Evolutionary conservation across 2,797 vertebrate species (phyloP).

Genomic region (Anomalospiza imberbis): DNA sequence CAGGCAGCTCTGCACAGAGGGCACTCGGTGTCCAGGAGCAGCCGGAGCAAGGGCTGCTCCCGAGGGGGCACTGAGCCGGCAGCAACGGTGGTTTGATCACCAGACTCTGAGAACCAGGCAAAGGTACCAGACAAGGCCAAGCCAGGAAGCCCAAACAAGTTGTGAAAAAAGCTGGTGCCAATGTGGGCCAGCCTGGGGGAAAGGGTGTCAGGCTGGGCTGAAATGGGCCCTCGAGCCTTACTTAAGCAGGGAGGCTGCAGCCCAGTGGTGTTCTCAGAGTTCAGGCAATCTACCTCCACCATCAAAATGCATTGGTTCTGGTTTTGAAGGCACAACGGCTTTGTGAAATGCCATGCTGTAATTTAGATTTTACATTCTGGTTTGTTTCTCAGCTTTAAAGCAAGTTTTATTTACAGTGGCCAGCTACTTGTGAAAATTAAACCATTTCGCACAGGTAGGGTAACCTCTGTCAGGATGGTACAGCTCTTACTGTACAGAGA

Average conservation of each 20-base stretch:
- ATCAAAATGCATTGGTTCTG: background rate
- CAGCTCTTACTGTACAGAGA: background rate
- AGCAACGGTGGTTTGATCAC: background rate
- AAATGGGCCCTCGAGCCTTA: background rate
- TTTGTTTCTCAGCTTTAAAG: background rate
- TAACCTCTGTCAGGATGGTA: background rate
- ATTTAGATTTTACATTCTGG: background rate
- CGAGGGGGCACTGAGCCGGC: rapidly evolving
- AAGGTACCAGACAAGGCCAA: background rate
- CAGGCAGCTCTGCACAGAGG: background rate
- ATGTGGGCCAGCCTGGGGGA: rapidly evolving
- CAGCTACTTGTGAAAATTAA: background rate
- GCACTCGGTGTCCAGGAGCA: rapidly evolving
- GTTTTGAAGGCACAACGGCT: background rate
- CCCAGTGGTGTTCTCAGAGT: background rate
- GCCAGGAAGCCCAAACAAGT: background rate
- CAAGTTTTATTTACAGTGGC: background rate
- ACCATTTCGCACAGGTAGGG: background rate
- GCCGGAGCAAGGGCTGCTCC: background rate
- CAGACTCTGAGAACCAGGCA: background rate
- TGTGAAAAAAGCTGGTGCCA: background rate
- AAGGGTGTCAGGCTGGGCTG: rapidly evolving
- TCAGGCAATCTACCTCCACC: rapidly evolving
- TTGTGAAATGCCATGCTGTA: background rate
- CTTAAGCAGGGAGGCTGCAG: background rate